A percentile compares a stretch with the other conserved stretches of the same genome.
These are phyloP conservation scores for Piaya cayana DNA, from an alignment of 2,113 vertebrate species.

Conservation along the genomic window DNA sequence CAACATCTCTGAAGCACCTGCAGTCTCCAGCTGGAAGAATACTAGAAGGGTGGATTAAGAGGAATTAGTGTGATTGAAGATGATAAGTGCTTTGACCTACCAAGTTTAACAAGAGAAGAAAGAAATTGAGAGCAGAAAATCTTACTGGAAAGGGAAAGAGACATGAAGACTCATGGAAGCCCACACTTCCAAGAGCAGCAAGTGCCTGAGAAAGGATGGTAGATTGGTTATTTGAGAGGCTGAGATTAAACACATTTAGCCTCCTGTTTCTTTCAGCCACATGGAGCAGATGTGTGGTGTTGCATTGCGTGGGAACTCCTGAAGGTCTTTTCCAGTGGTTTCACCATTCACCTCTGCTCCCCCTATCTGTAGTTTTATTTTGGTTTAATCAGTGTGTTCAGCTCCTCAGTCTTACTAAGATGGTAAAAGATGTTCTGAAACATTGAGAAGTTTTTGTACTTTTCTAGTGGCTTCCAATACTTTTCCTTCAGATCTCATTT, in stretches of 20 bases:
- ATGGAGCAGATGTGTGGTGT: background rate
- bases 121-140: background rate
- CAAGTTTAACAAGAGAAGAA: background rate
- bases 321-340: background rate
- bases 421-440: background rate
- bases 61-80: background rate
- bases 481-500: background rate
- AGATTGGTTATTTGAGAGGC: background rate
- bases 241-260: background rate
- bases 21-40: background rate
- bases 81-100: background rate
- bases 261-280: background rate
- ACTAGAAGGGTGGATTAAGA: background rate
- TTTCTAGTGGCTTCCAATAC: background rate
- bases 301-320: background rate
- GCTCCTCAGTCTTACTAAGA: background rate
- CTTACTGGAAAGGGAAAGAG: background rate
- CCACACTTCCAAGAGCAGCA: background rate
- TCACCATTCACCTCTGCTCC: background rate
- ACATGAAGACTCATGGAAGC: background rate
- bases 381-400: background rate
- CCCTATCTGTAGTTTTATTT: background rate
- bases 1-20: background rate
- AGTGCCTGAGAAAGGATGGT: background rate
- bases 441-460: background rate